phyloP scores from a whole-genome alignment of 2,888 invertebrate species.

The Drosophila koepferae region DNA sequence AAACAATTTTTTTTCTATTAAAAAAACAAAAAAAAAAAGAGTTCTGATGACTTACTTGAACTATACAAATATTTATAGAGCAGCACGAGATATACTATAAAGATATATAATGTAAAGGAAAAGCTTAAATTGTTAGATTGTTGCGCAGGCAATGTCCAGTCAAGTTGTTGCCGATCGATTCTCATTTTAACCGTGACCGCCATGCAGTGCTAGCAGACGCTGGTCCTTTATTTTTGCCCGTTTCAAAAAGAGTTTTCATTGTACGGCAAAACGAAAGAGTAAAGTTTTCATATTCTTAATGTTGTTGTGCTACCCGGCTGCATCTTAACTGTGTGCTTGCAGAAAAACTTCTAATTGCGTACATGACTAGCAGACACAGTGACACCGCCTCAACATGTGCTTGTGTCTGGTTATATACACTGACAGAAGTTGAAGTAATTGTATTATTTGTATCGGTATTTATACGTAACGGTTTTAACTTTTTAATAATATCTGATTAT shows the following conservation, averaged over 20 bases:
- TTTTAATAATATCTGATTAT: not conserved
- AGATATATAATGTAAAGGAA: not conserved
- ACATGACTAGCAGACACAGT: constrained; percentile 77
- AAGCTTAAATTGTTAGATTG: not conserved
- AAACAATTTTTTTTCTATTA: too few species aligned
- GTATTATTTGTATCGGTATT: not conserved
- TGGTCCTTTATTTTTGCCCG: constrained; percentile 40
- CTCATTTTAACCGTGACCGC: constrained; percentile 36
- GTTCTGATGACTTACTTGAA: not conserved
- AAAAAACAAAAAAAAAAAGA: too few species aligned
- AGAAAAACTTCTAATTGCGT: constrained; percentile 82
- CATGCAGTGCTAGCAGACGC: constrained; percentile 29
- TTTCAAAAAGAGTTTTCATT: constrained; percentile 24
- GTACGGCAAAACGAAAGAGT: constrained; percentile 15
- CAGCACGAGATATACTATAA: not conserved
- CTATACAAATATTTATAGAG: not conserved
- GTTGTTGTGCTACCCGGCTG: constrained; percentile 53
- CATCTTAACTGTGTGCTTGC: constrained; percentile 57
- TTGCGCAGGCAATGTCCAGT: constrained; percentile 27
- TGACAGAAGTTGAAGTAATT: constrained; percentile 21
- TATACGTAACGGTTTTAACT: too few species aligned
- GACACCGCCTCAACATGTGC: constrained; percentile 9
- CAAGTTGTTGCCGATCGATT: constrained; percentile 43
- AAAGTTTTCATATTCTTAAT: constrained; percentile 76
- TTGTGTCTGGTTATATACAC: constrained; percentile 34